Percentiles rank a stretch among this genome's conserved stretches.
phyloP scores from a whole-genome alignment of 2,888 invertebrate genomes.

The Cremastobaeus sp. region DNA sequence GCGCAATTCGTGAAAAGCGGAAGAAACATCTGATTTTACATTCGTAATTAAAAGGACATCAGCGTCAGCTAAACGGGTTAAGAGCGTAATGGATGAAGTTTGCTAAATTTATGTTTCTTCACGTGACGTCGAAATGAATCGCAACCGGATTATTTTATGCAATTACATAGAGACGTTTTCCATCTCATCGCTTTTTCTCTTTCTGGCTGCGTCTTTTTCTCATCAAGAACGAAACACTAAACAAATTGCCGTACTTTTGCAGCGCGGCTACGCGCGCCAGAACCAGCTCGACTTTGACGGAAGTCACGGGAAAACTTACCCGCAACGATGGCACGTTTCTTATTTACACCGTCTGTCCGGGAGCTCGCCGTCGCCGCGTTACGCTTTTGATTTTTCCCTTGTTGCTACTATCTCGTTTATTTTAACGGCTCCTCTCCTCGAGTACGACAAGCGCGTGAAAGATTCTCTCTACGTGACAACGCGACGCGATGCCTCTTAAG shows the following conservation, averaged over 20 bases:
- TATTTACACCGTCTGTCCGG: slow-evolving; percentile 53
- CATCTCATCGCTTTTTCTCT: background rate
- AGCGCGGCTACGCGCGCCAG: slow-evolving; percentile 5
- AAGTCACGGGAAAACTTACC: slow-evolving; percentile 47
- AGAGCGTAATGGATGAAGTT: slow-evolving; percentile 33
- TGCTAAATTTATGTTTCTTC: slow-evolving; percentile 19
- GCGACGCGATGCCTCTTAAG: slow-evolving; percentile 38
- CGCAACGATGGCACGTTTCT: slow-evolving; percentile 53
- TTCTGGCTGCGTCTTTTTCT: background rate
- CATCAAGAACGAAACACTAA: slow-evolving; percentile 29
- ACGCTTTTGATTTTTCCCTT: slow-evolving; percentile 56
- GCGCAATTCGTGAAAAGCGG: slow-evolving; percentile 16
- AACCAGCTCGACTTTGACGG: slow-evolving; percentile 17
- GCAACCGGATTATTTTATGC: slow-evolving; percentile 31
- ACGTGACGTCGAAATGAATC: slow-evolving; percentile 33
- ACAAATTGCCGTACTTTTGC: slow-evolving; percentile 44
- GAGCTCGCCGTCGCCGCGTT: slow-evolving; percentile 36
- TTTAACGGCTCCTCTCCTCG: slow-evolving; percentile 53
- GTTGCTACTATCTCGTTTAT: slow-evolving; percentile 55
- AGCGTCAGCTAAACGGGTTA: slow-evolving; percentile 39
- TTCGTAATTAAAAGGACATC: slow-evolving; percentile 38
- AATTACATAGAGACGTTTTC: slow-evolving; percentile 12
- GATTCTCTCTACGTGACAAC: slow-evolving; percentile 57
- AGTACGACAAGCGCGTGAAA: slow-evolving; percentile 57
- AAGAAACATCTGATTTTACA: slow-evolving; percentile 40